phyloP scores from a whole-genome alignment of 2,797 vertebrate species.

The Acrossocheilus wenchowensis region DNA sequence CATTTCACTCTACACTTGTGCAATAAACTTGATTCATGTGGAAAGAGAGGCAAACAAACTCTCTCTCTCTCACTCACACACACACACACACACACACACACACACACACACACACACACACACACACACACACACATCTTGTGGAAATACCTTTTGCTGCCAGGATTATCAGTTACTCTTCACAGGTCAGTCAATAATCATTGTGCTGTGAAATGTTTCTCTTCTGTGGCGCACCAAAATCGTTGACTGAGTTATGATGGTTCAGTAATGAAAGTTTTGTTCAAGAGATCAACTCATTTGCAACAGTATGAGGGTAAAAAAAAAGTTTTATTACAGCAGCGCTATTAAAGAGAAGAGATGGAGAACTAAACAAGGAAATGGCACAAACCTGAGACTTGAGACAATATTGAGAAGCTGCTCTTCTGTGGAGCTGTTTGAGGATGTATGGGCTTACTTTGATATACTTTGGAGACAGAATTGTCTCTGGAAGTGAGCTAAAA shows the following conservation, averaged over 20 bases:
- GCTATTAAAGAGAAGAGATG: background rate
- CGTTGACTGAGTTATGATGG: background rate
- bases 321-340: background rate
- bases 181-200: background rate
- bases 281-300: background rate
- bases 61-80: background rate
- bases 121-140: background rate
- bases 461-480: background rate
- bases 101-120: background rate
- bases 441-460: background rate
- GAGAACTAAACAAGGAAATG: no score
- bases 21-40: background rate
- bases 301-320: background rate
- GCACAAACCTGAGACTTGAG: no score
- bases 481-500: background rate
- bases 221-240: background rate
- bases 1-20: background rate
- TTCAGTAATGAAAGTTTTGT: background rate
- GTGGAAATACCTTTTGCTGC: background rate
- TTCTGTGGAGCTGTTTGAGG: background rate
- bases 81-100: background rate
- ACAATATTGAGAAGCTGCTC: background rate
- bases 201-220: background rate
- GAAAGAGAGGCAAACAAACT: background rate
- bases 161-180: background rate